phyloP scores from a whole-genome alignment of 2,797 vertebrate species.

The Hyperoplus immaculatus region DNA sequence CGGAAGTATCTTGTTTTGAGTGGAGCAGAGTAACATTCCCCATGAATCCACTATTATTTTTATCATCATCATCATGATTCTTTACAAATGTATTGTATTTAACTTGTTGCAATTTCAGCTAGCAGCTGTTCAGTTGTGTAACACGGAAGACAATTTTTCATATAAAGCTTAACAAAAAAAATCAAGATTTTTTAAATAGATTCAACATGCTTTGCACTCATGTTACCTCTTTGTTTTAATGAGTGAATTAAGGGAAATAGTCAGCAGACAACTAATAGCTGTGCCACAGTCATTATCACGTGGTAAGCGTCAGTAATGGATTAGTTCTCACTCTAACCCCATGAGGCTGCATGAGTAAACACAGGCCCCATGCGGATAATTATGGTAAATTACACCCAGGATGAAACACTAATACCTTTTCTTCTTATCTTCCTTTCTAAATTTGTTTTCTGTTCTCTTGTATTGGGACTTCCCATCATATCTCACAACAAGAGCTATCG shows the following conservation, averaged over 20 bases:
- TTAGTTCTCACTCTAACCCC: slow-evolving; percentile 70
- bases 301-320: slow-evolving; percentile 67
- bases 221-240: slow-evolving; percentile 23
- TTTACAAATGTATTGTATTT: not conserved
- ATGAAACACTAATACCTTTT: slow-evolving; percentile 67
- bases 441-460: slow-evolving; percentile 56
- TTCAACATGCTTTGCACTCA: not conserved
- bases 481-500: slow-evolving; percentile 14
- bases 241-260: slow-evolving; percentile 20
- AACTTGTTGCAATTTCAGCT: not conserved
- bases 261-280: slow-evolving; percentile 32
- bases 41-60: not conserved
- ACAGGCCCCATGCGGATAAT: slow-evolving; percentile 72
- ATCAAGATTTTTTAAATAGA: slow-evolving; percentile 12
- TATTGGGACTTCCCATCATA: slow-evolving; percentile 66
- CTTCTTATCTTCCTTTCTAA: slow-evolving; percentile 48
- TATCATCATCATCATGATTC: not conserved
- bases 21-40: not conserved
- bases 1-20: not conserved
- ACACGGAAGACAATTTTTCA: too few relatives aligned
- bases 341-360: slow-evolving; percentile 76
- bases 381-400: slow-evolving; percentile 65
- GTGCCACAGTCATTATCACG: slow-evolving; percentile 55
- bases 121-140: not conserved
- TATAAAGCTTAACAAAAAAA: not conserved